phyloP scores from a whole-genome alignment of 1,140 invertebrate species.

The Ostrea edulis region DNA sequence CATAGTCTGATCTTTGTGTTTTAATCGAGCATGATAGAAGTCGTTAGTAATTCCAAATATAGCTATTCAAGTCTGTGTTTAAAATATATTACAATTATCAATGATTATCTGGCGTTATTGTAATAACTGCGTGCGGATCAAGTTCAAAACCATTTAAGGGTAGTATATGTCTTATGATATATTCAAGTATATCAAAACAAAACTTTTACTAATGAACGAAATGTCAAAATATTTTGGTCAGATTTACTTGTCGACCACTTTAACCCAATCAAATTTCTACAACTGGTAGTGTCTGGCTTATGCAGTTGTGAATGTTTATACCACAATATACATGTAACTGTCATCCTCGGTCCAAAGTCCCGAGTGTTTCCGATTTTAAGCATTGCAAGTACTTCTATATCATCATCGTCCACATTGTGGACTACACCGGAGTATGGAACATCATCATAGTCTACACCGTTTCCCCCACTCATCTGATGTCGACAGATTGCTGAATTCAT shows the following conservation, averaged over 20 bases:
- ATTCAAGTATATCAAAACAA: neutral
- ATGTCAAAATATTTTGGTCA: too few relatives aligned
- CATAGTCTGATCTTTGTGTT: neutral
- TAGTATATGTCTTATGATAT: too few relatives aligned
- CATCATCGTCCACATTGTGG: constrained; percentile 30
- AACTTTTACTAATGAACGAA: neutral
- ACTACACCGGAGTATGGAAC: constrained; percentile 13
- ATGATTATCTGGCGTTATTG: neutral
- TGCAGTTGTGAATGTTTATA: constrained; percentile 4
- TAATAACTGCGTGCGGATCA: neutral
- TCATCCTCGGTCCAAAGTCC: constrained; percentile 36
- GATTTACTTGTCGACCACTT: neutral
- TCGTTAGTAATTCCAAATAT: neutral
- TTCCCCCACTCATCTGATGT: neutral
- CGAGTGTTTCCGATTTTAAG: constrained; percentile 41
- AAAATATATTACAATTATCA: neutral
- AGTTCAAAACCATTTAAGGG: neutral
- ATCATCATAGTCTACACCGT: constrained; percentile 43
- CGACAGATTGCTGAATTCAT: neutral
- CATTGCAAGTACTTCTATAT: constrained; percentile 27
- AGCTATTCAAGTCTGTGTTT: neutral
- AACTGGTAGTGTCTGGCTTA: neutral
- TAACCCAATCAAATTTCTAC: neutral
- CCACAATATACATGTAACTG: constrained; percentile 43
- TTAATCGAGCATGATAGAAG: neutral